Evolutionary conservation across 2,797 vertebrate species (phyloP), one percentile per base, ranked within the genome.

Genomic region (Muraenolepis orangiensis): DNA sequence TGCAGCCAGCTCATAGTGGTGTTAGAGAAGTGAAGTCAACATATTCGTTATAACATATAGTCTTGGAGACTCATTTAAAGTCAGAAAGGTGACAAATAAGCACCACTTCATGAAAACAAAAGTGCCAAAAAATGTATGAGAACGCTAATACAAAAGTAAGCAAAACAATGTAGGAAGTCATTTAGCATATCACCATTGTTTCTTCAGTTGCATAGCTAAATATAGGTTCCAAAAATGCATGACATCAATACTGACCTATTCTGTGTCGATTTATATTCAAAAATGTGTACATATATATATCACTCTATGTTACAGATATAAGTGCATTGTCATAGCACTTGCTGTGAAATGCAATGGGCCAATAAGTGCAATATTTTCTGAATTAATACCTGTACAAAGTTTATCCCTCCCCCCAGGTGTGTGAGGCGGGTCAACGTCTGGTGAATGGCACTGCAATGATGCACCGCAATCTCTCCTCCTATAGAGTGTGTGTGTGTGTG

Each of bases 361-460:
- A 97, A 96, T 95, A 97, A 95, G 96, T 98, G 96, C 96, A 98
- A 98, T 98, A 98, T 96, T 97, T 96, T 95, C 94, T 94, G 91
- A 96, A 92, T 94, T 95, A 95, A 93, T 94, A 89, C 91, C 87
- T 96, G 96, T 98, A 96, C 91, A 96, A 96, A 97, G 92, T 94
- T 78, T 86, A 89, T 92, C 93, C 93, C 89, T 74, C 94, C 93
- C 90, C 91, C 69, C 42, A 78, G 83, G 80, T 87, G 81, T 90
- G 82, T 86, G 91, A 80, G 90, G 87, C 87, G 92, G 86, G 84
- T 77, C 84, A 74, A 67, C 70, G 78, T 81, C 57, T 76, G 80
- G 68, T 77, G 70, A 72, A 73, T 73, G 40, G 64, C 81, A 85
- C 77, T 79, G 79, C 78, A 85, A 79, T 71, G 78, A 78, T 69